Evolutionary conservation across 2,888 invertebrate species (phyloP), one percentile per base, ranked within the genome.

Genomic region (Chromoteleia sp.): DNA sequence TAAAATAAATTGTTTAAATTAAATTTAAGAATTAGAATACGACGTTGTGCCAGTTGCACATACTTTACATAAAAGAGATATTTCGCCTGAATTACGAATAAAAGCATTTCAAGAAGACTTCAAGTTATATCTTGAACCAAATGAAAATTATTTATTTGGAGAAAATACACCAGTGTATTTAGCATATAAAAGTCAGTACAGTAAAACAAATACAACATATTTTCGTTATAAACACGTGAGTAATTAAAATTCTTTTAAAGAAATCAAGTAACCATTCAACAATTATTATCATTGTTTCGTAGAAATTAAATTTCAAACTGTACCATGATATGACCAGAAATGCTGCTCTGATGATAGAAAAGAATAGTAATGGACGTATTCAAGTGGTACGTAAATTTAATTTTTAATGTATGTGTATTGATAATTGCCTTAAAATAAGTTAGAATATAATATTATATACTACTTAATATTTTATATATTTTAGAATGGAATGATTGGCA

Each of bases 91-190:
- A 25, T 8, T 48, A n/a, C 21, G n/a, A 21, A n/a, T 48, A n/a
- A 41, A 41, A 10, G 58, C 58, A 41, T 59, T 59, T 41, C 6
- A 59, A 3, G 10, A 29, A 15, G 15, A 59, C 12, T 25, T 25
- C 1, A 41, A 12, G 14, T 59, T 59, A 7, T 59, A 59, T 15
- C 41, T 59, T 15, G 58, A 59, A 59, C 58, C 58, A 12, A 59
- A 41, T 41, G 7, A 41, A 0, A 21, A 59, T 25, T 15, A n/a
- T 1, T 59, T 59, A 29, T 41, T 59, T 25, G 58, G 58, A 41
- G 25, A 25, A 41, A 29, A 7, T 15, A 59, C 58, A 15, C 58
- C 58, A 25, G 58, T 59, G 8, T 59, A 41, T 41, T 41, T 59
- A 25, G 41, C 41, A 2, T 29, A 29, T 3, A 25, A 41, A 21